These are phyloP conservation scores for Ypsolopha sequella DNA, from an alignment of 2,888 invertebrate species.

Conservation along the genomic window DNA sequence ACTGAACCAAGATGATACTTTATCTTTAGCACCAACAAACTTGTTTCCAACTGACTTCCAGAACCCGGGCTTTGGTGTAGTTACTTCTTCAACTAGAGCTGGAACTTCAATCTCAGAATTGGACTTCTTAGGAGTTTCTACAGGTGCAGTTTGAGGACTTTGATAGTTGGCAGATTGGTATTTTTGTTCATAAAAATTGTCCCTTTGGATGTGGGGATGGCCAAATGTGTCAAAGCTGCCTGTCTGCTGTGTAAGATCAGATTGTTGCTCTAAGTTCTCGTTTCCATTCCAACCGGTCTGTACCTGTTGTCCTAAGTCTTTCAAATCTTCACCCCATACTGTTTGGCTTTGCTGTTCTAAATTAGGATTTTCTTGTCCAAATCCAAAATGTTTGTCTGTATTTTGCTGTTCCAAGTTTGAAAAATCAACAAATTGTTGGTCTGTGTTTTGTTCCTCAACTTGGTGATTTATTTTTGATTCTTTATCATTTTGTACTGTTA, in stretches of 20 bases:
- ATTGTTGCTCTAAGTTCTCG: constrained; percentile 9
- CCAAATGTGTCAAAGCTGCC: constrained; percentile 13
- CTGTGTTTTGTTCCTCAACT: constrained; percentile 12
- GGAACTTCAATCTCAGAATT: constrained; percentile 16
- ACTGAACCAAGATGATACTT: constrained; percentile 64
- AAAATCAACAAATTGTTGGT: constrained; percentile 16
- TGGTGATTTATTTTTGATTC: constrained; percentile 12
- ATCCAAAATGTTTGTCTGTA: constrained; percentile 13
- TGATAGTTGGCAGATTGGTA: constrained; percentile 2
- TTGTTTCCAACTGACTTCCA: constrained; percentile 69
- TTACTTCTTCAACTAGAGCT: constrained; percentile 14
- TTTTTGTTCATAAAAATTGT: constrained; percentile 2
- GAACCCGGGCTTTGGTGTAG: constrained; percentile 58
- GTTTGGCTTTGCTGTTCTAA: constrained; percentile 1
- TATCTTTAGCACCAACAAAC: constrained; percentile 61
- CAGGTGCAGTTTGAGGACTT: background rate
- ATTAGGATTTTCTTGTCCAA: constrained; percentile 7
- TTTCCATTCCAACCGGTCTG: constrained; percentile 5
- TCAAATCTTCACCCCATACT: background rate
- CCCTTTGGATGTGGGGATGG: constrained; percentile 9
- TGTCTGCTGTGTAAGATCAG: constrained; percentile 12
- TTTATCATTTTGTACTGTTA: too few relatives aligned
- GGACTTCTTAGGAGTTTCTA: constrained; percentile 11
- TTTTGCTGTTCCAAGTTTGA: constrained; percentile 17
- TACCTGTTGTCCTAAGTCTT: constrained; percentile 14